Conservation (phyloP, 1,140 invertebrate genomes). For the Muscidifurax raptorellus region DNA sequence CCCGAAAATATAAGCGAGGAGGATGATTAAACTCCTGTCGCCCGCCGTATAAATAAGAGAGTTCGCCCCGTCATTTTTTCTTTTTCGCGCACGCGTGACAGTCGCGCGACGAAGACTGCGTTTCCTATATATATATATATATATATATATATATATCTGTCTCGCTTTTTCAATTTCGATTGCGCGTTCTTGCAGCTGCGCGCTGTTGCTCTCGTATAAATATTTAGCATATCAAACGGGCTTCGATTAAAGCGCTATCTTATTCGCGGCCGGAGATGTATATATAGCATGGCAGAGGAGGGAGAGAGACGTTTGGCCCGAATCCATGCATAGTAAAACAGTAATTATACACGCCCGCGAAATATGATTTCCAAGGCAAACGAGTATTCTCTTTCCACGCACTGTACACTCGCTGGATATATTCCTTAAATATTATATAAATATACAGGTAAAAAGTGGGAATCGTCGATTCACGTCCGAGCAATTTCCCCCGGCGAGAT, state of each 20-base stretch:
- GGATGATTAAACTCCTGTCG: conserved; percentile 19
- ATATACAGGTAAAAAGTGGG: neutral
- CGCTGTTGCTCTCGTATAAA: neutral
- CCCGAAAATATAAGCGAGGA: neutral
- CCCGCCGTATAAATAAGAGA: conserved; percentile 20
- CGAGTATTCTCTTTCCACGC: neutral
- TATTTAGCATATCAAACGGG: neutral
- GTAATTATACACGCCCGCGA: neutral
- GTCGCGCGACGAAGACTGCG: no score
- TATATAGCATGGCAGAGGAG: no score
- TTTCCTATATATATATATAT: no score
- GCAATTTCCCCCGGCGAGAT: neutral
- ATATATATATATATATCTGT: no score
- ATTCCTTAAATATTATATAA: neutral
- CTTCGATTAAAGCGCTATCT: neutral
- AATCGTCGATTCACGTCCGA: neutral
- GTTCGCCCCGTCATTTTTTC: conserved; percentile 24
- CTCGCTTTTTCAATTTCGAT: neutral
- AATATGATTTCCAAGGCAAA: neutral
- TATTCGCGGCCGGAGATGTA: neutral
- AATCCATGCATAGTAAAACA: neutral
- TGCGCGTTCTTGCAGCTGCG: no score
- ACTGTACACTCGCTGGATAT: neutral
- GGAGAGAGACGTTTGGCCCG: neutral
- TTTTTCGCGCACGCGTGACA: neutral